phyloP scores from a whole-genome alignment of 2,888 invertebrate genomes.

The Poecilus cupreus region DNA sequence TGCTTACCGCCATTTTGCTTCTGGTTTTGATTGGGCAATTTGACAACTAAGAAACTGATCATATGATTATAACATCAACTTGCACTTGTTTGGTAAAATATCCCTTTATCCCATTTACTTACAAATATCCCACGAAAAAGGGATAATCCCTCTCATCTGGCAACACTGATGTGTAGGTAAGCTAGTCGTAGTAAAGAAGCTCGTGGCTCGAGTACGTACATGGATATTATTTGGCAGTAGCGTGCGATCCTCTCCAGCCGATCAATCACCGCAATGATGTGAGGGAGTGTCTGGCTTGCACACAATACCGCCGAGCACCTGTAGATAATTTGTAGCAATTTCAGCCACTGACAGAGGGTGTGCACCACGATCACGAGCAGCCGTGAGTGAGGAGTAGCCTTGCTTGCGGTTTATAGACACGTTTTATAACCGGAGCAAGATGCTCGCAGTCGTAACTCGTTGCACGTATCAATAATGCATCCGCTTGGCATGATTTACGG shows the following conservation, averaged over 20 bases:
- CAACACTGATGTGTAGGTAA: too few species aligned
- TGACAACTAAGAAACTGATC: too few species aligned
- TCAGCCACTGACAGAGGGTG: constrained; percentile 34
- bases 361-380: background rate
- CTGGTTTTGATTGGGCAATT: too few species aligned
- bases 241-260: background rate
- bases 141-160: too few species aligned
- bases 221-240: background rate
- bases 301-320: constrained; percentile 32
- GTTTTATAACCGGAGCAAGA: constrained; percentile 38
- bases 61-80: too few species aligned
- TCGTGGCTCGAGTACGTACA: too few species aligned
- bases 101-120: too few species aligned
- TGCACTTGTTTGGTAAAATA: too few species aligned
- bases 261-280: constrained; percentile 6
- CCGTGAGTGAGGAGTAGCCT: constrained; percentile 31
- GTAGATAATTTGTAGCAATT: constrained; percentile 41
- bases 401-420: constrained; percentile 21
- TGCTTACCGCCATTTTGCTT: too few species aligned
- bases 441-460: constrained; percentile 17
- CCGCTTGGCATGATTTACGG: constrained; percentile 24
- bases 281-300: constrained; percentile 1
- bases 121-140: too few species aligned
- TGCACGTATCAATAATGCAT: constrained; percentile 41
- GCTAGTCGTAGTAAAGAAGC: background rate